Conservation (phyloP, 2,113 vertebrate genomes). For the Clarias magur region DNA sequence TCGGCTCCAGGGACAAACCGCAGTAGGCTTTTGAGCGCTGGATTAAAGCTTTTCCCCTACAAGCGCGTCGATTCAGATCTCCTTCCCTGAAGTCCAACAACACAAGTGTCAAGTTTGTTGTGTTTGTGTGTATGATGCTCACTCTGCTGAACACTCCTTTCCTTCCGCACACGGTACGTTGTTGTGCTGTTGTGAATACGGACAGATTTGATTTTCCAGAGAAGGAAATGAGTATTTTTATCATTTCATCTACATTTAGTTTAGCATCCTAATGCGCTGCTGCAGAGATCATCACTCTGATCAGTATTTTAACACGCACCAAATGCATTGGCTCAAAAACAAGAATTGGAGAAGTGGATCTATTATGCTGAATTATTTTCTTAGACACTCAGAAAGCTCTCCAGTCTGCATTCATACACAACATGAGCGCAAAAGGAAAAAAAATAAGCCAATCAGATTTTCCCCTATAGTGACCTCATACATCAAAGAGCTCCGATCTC, state of each 20-base stretch:
- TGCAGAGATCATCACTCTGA: not conserved
- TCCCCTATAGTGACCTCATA: too few species aligned
- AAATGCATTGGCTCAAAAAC: conserved; percentile 3
- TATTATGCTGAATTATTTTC: too few species aligned
- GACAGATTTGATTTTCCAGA: not conserved
- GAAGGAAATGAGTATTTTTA: not conserved
- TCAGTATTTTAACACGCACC: not conserved
- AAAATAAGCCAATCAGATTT: too few species aligned
- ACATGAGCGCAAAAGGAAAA: too few species aligned
- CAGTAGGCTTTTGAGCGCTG: not conserved
- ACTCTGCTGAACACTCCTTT: not conserved
- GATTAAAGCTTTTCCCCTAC: not conserved
- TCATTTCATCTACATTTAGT: not conserved
- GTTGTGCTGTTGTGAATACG: not conserved
- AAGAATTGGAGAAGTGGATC: too few species aligned
- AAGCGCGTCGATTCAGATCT: not conserved
- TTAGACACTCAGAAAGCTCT: too few species aligned
- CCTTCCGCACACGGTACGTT: not conserved
- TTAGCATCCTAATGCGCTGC: not conserved
- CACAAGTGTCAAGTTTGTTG: not conserved
- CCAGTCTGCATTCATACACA: too few species aligned
- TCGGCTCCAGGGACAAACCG: not conserved
- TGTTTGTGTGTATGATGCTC: not conserved
- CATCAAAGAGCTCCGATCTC: too few species aligned
- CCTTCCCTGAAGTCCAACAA: not conserved